These are phyloP conservation scores for Drosophila punjabiensis DNA, from an alignment of 1,140 invertebrate species.

Conservation along the genomic window DNA sequence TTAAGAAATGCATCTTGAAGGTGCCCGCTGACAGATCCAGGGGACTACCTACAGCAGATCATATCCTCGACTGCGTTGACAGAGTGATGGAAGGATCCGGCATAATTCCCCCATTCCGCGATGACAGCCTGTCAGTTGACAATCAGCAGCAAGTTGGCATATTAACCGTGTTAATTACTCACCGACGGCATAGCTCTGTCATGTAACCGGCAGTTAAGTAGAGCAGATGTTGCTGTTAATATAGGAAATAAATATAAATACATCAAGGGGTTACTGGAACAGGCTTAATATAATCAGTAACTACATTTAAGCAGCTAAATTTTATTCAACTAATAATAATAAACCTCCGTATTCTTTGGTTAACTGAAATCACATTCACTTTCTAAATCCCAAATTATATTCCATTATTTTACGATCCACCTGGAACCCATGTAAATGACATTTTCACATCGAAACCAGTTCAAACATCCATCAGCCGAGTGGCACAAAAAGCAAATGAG, in stretches of 20 bases:
- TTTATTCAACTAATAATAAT: background rate
- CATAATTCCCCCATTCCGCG: slow-evolving; percentile 27
- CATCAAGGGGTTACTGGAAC: background rate
- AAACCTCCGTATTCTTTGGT: too few species aligned
- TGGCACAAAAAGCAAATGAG: slow-evolving; percentile 29
- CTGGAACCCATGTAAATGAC: slow-evolving; percentile 29
- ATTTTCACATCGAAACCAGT: slow-evolving; percentile 61
- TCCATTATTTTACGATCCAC: slow-evolving; percentile 28
- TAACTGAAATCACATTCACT: background rate
- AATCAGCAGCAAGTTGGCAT: slow-evolving; percentile 41
- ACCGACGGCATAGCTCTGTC: slow-evolving; percentile 40
- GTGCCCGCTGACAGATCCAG: slow-evolving; percentile 50
- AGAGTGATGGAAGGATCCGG: slow-evolving; percentile 26
- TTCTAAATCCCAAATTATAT: background rate
- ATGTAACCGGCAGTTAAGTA: slow-evolving; percentile 24
- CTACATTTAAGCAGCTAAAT: background rate
- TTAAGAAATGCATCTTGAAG: slow-evolving; percentile 34
- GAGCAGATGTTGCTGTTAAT: slow-evolving; percentile 34
- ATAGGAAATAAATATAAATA: background rate
- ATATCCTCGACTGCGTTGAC: slow-evolving; percentile 4
- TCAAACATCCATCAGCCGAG: slow-evolving; percentile 58
- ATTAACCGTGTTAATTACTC: slow-evolving; percentile 59
- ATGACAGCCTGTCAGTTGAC: slow-evolving; percentile 50
- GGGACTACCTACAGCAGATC: slow-evolving; percentile 50
- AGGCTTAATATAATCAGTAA: background rate